Evolutionary conservation across 2,113 vertebrate genomes (phyloP), one percentile per base, ranked within the genome.

Genomic region (Phalacrocorax pelagicus): DNA sequence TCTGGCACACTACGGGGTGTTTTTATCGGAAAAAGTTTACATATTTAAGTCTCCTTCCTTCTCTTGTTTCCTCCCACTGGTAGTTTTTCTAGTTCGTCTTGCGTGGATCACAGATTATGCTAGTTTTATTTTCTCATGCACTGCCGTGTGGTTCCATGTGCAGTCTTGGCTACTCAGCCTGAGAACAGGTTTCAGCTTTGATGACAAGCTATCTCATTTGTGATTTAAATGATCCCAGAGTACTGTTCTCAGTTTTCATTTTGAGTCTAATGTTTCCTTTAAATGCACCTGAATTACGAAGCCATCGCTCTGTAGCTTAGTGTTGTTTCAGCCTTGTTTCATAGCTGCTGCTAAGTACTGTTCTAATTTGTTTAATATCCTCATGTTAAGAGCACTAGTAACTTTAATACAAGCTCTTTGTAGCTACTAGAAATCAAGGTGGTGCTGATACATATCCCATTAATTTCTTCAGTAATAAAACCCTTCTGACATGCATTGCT

Each of bases 91-190:
- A 44, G 51, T 70, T 61, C 7, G 3, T 90, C 47, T 63, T 49
- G 15, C 1, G 1, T 49, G 55, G 54, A 11, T 86, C 44, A 23
- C 38, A 47, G n/a, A 26, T 3, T 3, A 0, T 22, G 27, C 27
- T 63, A 17, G 26, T 75, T 95, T 46, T 62, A 11, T 46, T 86
- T 88, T 66, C 70, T 90, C 10, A 1, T 54, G 4, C 20, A 1
- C 32, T 84, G 73, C 59, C 3, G 0, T 23, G 44, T 29, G 24
- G 23, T 49, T 21, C 88, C 51, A 5, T 1, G 5, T 5, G 4
- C 2, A 1, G 32, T n/a, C 81, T 79, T 81, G 67, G 55, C 59
- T 62, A 1, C 63, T 91, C 47, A 82, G 17, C 69, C 49, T 17
- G 65, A 51, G 67, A 44, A 42, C 4, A 3, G 12, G 40, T 66